These are phyloP conservation scores for Picathartes gymnocephalus DNA, from an alignment of 2,113 vertebrate species.

Conservation along the genomic window DNA sequence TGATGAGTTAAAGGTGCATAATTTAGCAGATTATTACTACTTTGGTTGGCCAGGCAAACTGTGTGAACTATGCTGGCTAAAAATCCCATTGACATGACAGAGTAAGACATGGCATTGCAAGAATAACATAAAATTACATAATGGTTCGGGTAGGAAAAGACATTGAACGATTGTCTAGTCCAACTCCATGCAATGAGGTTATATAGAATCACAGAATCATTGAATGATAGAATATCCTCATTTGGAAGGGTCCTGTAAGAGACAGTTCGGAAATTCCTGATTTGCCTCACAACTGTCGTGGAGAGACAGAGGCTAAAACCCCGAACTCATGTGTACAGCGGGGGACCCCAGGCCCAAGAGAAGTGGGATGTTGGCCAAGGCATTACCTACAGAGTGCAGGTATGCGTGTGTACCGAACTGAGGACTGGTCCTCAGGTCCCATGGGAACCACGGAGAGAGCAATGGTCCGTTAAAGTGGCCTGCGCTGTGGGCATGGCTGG, in stretches of 20 bases:
- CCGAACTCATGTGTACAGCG: too few species aligned
- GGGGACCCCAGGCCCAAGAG: too few species aligned
- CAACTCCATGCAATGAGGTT: accelerated
- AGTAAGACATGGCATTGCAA: neutral
- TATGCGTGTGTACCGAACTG: too few species aligned
- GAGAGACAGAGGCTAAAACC: too few species aligned
- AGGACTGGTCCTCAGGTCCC: too few species aligned
- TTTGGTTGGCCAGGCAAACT: neutral
- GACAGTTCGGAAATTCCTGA: too few species aligned
- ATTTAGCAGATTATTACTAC: neutral
- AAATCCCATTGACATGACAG: neutral
- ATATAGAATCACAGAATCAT: neutral
- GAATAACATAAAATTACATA: neutral
- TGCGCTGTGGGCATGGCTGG: too few species aligned
- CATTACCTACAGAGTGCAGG: too few species aligned
- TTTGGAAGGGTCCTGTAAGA: neutral
- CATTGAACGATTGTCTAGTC: neutral
- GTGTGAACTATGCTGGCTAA: accelerated
- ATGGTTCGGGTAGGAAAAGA: neutral
- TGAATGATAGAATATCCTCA: neutral
- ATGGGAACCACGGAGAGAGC: too few species aligned
- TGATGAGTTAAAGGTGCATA: neutral
- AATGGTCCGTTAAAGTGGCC: too few species aligned
- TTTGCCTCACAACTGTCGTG: too few species aligned
- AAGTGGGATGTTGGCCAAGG: too few species aligned